Base-by-base conservation (phyloP, 1,140 invertebrate species). In the Agrypnia vestita region DNA sequence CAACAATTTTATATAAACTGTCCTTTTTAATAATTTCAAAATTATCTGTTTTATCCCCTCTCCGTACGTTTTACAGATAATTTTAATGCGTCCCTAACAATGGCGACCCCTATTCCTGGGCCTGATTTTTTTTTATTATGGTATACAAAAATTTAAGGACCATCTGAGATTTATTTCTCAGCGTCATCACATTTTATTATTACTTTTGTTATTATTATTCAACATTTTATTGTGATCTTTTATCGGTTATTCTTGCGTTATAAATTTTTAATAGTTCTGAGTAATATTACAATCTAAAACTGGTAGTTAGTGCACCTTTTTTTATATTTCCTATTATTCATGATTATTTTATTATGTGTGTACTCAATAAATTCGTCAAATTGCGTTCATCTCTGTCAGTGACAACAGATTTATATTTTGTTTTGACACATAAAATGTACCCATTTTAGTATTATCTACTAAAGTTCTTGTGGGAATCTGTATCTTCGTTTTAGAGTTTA, bases 191-290 rank as follows among this genome's bases (percentile, higher is more conserved):
- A 53, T 73, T 73, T 73, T 73, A 73, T 73, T 73, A 35, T 73
- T 4, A 53, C 49, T 53, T 73, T 73, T 55, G 69, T 73, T 51
- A 73, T 73, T 73, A 73, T 13, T 73, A 73, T 73, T 73, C 69
- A 73, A n/a, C 49, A n/a, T 73, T 73, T 73, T 73, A 73, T 53
- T 73, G 69, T 73, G 51, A 51, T 73, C 19, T 73, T 73, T 73
- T 73, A 73, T 73, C 53, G 25, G 17, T 73, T 55, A 73, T 13
- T 73, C 19, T 73, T 35, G 49, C 47, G 47, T 51, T 73, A 35
- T 73, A 73, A 73, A 73, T 73, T 51, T 73, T 73, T 73, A 73
- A 73, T 73, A 73, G 47, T 55, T 73, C 11, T 1, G 10, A 73
- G 17, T 35, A 62, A 62, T 62, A 19, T 62, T 10, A 43, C 10